Conservation (phyloP, 2,888 invertebrate species). For the Thymelicus lineola region DNA sequence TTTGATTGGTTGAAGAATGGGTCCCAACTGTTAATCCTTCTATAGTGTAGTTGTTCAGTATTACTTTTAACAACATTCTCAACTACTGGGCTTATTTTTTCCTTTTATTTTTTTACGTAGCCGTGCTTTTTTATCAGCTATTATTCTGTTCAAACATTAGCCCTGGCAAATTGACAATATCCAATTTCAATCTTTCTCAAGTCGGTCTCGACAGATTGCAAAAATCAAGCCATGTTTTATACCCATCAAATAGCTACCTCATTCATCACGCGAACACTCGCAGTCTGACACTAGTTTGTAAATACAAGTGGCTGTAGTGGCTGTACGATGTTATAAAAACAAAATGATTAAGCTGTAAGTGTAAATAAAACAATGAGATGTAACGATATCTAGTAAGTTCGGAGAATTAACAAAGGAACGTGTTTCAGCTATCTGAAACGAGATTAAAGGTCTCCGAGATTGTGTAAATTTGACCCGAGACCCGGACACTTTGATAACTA, state of each 20-base stretch:
- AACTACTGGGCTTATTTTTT: too few species aligned
- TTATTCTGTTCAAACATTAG: too few species aligned
- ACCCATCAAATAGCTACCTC: not conserved
- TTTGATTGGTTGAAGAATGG: too few species aligned
- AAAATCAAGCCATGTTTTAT: not conserved
- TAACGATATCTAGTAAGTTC: conserved; percentile 58
- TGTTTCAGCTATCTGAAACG: conserved; percentile 73
- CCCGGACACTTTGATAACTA: conserved; percentile 73
- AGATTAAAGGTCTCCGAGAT: conserved; percentile 79
- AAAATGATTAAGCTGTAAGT: conserved; percentile 46
- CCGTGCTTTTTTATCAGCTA: too few species aligned
- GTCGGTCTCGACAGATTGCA: too few species aligned
- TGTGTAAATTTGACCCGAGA: conserved; percentile 77
- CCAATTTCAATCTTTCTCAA: not conserved
- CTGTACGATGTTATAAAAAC: conserved; percentile 39
- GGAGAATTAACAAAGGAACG: conserved; percentile 74
- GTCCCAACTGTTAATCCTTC: too few species aligned
- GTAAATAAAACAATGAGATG: conserved; percentile 60
- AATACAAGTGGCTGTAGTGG: conserved; percentile 15
- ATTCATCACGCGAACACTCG: not conserved
- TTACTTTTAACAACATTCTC: too few species aligned
- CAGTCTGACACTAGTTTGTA: conserved; percentile 19
- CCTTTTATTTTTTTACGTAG: too few species aligned
- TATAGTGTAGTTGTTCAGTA: too few species aligned
- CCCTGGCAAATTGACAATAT: not conserved